A percentile compares a stretch with the other conserved stretches of the same genome.
phyloP scores from a whole-genome alignment of 2,888 invertebrate species.

The Dexiosoma caninum region DNA sequence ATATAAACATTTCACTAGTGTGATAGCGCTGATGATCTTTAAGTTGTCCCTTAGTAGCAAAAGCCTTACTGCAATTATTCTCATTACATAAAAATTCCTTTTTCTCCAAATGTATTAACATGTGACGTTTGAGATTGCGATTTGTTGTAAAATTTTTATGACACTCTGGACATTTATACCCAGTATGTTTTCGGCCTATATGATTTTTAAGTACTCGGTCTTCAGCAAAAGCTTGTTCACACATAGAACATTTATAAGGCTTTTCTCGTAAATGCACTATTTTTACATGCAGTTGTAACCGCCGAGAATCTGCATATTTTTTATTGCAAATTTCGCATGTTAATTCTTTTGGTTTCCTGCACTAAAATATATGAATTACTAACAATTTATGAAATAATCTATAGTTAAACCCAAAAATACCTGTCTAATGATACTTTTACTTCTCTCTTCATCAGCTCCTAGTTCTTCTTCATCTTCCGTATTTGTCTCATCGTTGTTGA shows the following conservation, averaged over 20 bases:
- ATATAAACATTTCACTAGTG: constrained; percentile 64
- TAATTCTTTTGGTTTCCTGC: constrained; percentile 48
- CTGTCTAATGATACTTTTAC: constrained; percentile 47
- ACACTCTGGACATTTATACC: constrained; percentile 41
- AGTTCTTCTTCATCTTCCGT: constrained; percentile 21
- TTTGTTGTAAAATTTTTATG: constrained; percentile 41
- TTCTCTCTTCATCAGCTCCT: constrained; percentile 38
- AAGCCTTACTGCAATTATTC: constrained; percentile 71
- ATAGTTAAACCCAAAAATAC: background rate
- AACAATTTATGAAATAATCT: background rate
- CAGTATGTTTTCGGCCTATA: constrained; percentile 29
- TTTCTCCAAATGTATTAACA: constrained; percentile 45
- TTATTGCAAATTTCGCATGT: constrained; percentile 44
- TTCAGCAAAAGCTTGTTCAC: constrained; percentile 52
- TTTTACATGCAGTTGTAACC: constrained; percentile 47
- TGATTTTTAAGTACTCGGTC: constrained; percentile 40
- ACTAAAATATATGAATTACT: constrained; percentile 1
- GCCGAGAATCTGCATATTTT: constrained; percentile 36
- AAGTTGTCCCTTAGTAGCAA: constrained; percentile 69
- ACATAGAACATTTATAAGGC: constrained; percentile 43
- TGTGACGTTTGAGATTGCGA: constrained; percentile 40
- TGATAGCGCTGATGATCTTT: constrained; percentile 64
- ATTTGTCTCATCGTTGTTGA: constrained; percentile 6
- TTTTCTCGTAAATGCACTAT: constrained; percentile 45
- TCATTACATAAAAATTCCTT: constrained; percentile 67